Evolutionary conservation across 92 coral and sea anemone species (phyloP), one percentile per base, ranked within the genome.

Genomic region (Palythoa grandis): DNA sequence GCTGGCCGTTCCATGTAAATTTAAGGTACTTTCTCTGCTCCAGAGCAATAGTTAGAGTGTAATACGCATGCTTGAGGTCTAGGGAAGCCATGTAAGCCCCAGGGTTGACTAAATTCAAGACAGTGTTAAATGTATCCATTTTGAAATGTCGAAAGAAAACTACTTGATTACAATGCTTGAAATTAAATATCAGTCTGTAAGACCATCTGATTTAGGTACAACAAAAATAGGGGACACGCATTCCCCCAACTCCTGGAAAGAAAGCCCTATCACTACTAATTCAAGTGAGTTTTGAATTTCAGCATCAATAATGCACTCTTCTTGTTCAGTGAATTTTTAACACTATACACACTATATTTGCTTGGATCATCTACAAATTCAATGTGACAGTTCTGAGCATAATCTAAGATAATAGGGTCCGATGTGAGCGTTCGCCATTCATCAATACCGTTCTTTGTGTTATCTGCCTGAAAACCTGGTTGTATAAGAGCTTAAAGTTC

Each of bases 321-420:
- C 65, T 23, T 70, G 57, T 16, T 16, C 73, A 85, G 52, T 78
- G 82, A 85, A 85, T 3, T 85, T 58, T 39, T 86, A 80, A 37
- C 74, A 57, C 82, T 79, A 16, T 69, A 78, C n/a, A 35, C 40
- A 25, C 89, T 77, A 70, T 52, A 89, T 60, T 38, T 35, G 47
- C 89, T 67, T 22, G 86, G 92, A 66, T 89, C 89, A 57, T 88
- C 88, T 47, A 37, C 70, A 76, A 84, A 84, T 53, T 88, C 82
- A 52, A 88, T 84, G 77, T 84, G 91, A 66, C 85, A 89, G 67
- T 89, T 84, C 68, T 56, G 53, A 9, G 78, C 86, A 70, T 76
- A 76, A 89, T 89, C 92, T 71, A 89, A 68, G 67, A 89, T 77
- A 35, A 84, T 78, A 38, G 86, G 87, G 43, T 89, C 89, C 17